Base-by-base conservation (phyloP, 1,140 invertebrate species). In the Anastrepha obliqua region DNA sequence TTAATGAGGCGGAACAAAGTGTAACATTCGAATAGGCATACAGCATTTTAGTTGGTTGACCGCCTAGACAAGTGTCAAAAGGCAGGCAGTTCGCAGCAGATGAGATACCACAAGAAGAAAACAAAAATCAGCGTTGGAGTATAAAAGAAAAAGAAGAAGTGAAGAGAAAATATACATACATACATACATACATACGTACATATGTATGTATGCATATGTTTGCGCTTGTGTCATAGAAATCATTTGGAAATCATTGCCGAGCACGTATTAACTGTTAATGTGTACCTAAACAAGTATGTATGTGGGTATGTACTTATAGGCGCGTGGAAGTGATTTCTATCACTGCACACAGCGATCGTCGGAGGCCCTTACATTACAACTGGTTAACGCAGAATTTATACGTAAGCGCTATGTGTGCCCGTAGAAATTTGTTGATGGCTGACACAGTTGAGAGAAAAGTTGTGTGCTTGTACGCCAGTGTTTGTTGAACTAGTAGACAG, bases 1-100 rank as follows among this genome's bases (percentile, higher is more conserved):
- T 20, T 55, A 51, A 81, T 81, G 74, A 81, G 7, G 74, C 74
- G 59, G 55, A 86, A 86, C 85, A 86, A 86, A 86, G 55, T 86
- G 85, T 86, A 86, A 86, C 85, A 86, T 60, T 17, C 85, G 55
- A 86, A 86, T 86, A 86, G 85, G 85, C 62, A 58, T 9, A 44
- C 85, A 86, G 85, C 39, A 62, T 86, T 86, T 62, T 59, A 60
- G 85, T 17, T 81, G 29, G 74, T 17, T 47, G 47, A 13, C 47
- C 74, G 6, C 9, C 74, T 62, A 62, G 47, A 15, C 70, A 51
- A 78, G 47, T 81, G 74, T 81, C 74, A 58, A 55, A 55, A 55
- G 74, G 17, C 17, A 55, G 74, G 17, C 17, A 13, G 9, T 20
- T 55, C 60, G 13, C 15, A 17, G 9, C 60, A 62, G 4, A 62